These are phyloP conservation scores for Drosophila bipectinata DNA, from an alignment of 1,140 invertebrate species.

Conservation along the genomic window DNA sequence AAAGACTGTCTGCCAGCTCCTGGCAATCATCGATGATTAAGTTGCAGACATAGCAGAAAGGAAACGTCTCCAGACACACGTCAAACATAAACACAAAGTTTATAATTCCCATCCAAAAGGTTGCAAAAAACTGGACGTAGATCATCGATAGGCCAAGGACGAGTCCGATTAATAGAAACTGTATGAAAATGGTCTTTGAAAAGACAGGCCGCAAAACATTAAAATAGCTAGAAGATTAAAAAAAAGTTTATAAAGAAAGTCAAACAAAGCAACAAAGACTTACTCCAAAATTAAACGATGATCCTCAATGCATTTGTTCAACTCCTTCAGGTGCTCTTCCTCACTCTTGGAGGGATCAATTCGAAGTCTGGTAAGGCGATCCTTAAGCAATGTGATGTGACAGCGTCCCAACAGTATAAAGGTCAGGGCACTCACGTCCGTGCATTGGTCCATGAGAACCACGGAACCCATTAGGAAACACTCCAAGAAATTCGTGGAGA, in stretches of 20 bases:
- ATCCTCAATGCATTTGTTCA: slow-evolving; percentile 51
- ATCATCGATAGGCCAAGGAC: slow-evolving; percentile 38
- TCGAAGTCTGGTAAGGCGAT: slow-evolving; percentile 25
- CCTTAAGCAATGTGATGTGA: slow-evolving; percentile 45
- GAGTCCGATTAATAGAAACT: slow-evolving; percentile 35
- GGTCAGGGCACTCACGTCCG: slow-evolving; percentile 52
- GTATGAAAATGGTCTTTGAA: slow-evolving; percentile 41
- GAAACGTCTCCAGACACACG: slow-evolving; percentile 50
- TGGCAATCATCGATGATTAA: slow-evolving; percentile 43
- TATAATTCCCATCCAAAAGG: slow-evolving; percentile 24
- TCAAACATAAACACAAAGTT: slow-evolving; percentile 28
- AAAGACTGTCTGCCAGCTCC: slow-evolving; percentile 42
- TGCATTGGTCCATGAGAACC: slow-evolving; percentile 45
- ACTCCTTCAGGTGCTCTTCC: slow-evolving; percentile 33
- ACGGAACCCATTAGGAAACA: slow-evolving; percentile 18
- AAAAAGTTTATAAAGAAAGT: background rate
- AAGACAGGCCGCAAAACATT: slow-evolving; percentile 37
- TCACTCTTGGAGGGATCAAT: slow-evolving; percentile 11
- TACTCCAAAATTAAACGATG: slow-evolving; percentile 58
- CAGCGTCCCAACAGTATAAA: slow-evolving; percentile 38
- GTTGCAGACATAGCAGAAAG: slow-evolving; percentile 64
- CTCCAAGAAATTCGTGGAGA: slow-evolving; percentile 18
- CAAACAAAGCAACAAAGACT: background rate
- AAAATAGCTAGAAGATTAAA: slow-evolving; percentile 35
- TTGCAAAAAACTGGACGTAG: slow-evolving; percentile 45